Base-by-base conservation (phyloP, 2,888 invertebrate species). In the Endomychus coccineus region DNA sequence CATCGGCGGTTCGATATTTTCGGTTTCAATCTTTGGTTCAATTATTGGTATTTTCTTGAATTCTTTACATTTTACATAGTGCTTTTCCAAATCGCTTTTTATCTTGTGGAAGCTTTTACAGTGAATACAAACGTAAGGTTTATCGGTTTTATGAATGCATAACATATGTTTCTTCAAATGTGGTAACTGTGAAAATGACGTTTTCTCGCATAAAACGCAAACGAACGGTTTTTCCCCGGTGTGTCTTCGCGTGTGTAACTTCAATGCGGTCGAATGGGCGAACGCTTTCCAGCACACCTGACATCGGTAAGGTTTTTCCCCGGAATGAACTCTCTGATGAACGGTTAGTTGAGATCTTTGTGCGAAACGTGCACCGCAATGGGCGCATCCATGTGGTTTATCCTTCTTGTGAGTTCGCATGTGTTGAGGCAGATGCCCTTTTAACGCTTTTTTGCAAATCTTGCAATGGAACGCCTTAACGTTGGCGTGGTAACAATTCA, bases 91-190 rank as follows among this genome's bases (percentile, higher is more conserved):
- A 31, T 85, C 78, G 28, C 69, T 76, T 63, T 87, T 88, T 16
- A 82, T 77, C 56, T 83, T 80, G 58, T 83, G 86, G 59, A 83
- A 85, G 28, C 73, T 70, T 16, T 76, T 71, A 61, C 89, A 89
- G 32, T 75, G 75, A 12, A 70, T 66, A 58, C 89, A 89, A 56
- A 80, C 77, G 56, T 88, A 89, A 0, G 86, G 82, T 47, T 84
- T 80, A 42, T 74, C 74, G 47, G 83, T 77, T 16, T 83, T 81
- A 60, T 89, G 89, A 35, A 89, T 85, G 52, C 83, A 83, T 42
- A 77, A 73, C 86, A 90, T 86, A 60, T 90, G 89, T 42, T 87
- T 84, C 64, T 89, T 89, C 64, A 89, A 76, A 56, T 89, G 89
- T 0, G 89, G 86, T 37, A 89, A 63, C 58, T 89, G 89, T 0